Conservation (phyloP, 2,797 vertebrate species). For the Premnoplex brunnescens region DNA sequence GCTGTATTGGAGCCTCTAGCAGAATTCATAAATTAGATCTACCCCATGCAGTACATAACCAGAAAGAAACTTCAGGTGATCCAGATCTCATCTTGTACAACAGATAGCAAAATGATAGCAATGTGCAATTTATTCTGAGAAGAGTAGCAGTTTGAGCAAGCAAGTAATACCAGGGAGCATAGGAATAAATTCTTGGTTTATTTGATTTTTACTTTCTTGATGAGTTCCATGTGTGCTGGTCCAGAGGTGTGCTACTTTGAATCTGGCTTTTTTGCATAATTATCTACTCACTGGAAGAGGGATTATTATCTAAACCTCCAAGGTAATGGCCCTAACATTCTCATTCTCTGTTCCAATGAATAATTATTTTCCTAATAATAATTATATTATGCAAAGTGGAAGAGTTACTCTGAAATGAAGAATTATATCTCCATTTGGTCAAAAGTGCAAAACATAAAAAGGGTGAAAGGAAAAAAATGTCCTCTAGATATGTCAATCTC, state of each 20-base stretch:
- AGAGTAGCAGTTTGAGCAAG: background rate
- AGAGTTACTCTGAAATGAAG: background rate
- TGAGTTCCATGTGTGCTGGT: background rate
- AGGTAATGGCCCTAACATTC: background rate
- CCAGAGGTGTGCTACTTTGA: background rate
- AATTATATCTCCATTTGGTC: background rate
- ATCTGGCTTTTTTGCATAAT: background rate
- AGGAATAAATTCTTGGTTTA: background rate
- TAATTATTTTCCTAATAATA: background rate
- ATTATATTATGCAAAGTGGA: background rate
- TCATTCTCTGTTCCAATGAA: background rate
- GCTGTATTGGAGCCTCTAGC: background rate
- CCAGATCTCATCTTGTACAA: background rate
- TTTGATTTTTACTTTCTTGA: background rate
- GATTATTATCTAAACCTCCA: background rate
- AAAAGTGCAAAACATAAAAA: background rate
- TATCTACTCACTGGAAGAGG: background rate
- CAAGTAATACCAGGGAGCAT: background rate
- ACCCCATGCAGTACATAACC: background rate
- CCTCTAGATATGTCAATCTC: background rate
- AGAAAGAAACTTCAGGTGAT: background rate
- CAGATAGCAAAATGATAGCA: background rate
- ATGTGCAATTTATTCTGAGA: background rate
- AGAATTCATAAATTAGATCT: background rate
- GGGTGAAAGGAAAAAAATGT: background rate